These are phyloP conservation scores for Rhabdomys dilectus DNA, from an alignment of 2,113 vertebrate species.

Conservation along the genomic window DNA sequence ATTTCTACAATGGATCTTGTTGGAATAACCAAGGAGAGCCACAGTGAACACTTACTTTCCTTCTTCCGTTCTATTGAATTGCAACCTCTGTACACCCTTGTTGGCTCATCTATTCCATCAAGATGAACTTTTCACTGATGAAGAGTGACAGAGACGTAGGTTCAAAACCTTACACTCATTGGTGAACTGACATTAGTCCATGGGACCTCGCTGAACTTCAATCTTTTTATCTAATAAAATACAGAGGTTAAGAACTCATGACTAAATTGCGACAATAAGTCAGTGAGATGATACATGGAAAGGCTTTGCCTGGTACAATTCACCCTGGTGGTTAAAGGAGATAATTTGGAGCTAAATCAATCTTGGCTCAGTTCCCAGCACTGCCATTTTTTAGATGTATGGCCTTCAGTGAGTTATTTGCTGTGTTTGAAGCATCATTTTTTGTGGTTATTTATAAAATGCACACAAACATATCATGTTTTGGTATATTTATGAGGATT, in stretches of 20 bases:
- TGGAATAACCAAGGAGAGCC: neutral
- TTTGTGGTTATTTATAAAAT: slow-evolving; percentile 46
- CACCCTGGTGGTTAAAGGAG: neutral
- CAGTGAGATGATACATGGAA: neutral
- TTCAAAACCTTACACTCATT: neutral
- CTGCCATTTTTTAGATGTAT: slow-evolving; percentile 38
- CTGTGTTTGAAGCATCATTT: neutral
- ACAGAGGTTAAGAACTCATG: neutral
- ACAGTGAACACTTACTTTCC: neutral
- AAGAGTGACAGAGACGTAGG: neutral
- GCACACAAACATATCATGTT: slow-evolving; percentile 38
- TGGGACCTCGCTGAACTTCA: neutral
- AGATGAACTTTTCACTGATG: neutral
- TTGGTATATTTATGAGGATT: slow-evolving; percentile 39
- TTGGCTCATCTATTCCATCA: neutral
- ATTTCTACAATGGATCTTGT: neutral
- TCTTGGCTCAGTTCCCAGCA: slow-evolving; percentile 58
- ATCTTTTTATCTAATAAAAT: slow-evolving; percentile 43
- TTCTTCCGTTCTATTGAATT: neutral
- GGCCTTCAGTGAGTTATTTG: slow-evolving; percentile 40
- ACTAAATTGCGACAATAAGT: neutral
- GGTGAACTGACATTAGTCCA: neutral
- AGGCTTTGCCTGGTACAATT: neutral
- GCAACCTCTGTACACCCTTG: neutral
- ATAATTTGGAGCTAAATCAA: slow-evolving; percentile 49